Evolutionary conservation across 2,797 vertebrate genomes (phyloP).

Genomic region (Lutjanus campechanus): DNA sequence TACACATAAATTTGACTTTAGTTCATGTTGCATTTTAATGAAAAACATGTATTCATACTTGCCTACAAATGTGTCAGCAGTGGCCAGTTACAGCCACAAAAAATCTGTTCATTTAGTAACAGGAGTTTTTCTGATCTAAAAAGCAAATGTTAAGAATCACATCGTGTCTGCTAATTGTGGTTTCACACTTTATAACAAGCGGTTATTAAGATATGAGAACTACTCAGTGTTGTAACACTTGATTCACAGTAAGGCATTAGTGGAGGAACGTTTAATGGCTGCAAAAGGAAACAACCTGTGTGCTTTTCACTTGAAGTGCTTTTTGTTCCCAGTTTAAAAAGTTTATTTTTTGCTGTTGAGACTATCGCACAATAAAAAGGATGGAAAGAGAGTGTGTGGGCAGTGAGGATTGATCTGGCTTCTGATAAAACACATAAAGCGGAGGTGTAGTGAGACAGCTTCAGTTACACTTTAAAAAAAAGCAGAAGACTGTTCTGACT

Average conservation of each 20-base stretch:
- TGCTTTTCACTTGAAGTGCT: conserved; percentile 24
- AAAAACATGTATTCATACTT: background rate
- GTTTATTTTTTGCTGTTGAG: conserved; percentile 17
- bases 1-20: background rate
- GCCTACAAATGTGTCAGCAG: conserved; percentile 15
- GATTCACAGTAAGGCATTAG: conserved; percentile 3
- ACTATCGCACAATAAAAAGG: conserved; percentile 23
- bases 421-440: conserved; percentile 36
- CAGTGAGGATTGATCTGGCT: conserved; percentile 39
- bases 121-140: conserved; percentile 13
- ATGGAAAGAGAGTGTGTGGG: conserved; percentile 23
- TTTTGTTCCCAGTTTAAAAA: conserved; percentile 29
- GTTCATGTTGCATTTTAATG: conserved; percentile 18
- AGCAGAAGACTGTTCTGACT: conserved; percentile 17
- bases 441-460: conserved; percentile 10
- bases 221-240: conserved; percentile 3
- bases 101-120: background rate
- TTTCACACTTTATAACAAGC: conserved; percentile 10
- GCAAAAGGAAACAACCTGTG: conserved; percentile 19
- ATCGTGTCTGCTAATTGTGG: conserved; percentile 18
- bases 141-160: conserved; percentile 9
- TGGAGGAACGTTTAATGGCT: background rate
- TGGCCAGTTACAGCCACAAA: background rate
- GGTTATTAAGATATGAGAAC: background rate
- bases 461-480: conserved; percentile 22